Conservation (phyloP, 2,113 vertebrate genomes). For the Ciconia maguari region DNA sequence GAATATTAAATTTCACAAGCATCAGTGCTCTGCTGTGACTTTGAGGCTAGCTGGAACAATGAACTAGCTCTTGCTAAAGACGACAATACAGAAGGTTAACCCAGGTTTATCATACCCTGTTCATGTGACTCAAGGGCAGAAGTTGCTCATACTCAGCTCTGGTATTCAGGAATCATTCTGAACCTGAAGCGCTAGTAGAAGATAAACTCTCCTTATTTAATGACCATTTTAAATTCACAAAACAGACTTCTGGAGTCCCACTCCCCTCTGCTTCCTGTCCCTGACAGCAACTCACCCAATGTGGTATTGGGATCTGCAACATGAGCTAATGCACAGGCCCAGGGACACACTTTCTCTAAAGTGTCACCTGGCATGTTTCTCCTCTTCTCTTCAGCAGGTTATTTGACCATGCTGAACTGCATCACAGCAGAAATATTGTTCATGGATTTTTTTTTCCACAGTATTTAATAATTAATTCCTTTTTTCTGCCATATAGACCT, state of each 20-base stretch:
- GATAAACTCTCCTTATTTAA: background rate
- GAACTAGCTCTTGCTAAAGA: background rate
- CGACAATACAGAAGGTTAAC: background rate
- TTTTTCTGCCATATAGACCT: background rate
- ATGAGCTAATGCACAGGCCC: background rate
- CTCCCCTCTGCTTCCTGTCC: background rate
- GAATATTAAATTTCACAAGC: background rate
- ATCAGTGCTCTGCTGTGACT: background rate
- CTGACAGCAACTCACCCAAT: rapidly evolving
- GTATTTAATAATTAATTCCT: background rate
- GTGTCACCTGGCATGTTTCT: background rate
- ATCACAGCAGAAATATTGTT: background rate
- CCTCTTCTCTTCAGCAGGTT: background rate
- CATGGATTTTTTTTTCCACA: rapidly evolving
- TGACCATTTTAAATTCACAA: background rate
- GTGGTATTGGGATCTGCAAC: rapidly evolving
- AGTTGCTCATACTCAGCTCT: background rate
- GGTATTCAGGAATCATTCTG: background rate
- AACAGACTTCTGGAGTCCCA: background rate
- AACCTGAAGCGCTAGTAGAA: background rate
- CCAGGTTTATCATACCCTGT: background rate
- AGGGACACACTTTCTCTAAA: background rate
- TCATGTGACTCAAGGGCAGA: background rate
- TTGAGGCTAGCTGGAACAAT: background rate
- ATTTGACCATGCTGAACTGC: background rate